Percentiles rank a stretch among this genome's conserved stretches.
phyloP scores from a whole-genome alignment of 1,140 invertebrate species.

The Vanessa atalanta region DNA sequence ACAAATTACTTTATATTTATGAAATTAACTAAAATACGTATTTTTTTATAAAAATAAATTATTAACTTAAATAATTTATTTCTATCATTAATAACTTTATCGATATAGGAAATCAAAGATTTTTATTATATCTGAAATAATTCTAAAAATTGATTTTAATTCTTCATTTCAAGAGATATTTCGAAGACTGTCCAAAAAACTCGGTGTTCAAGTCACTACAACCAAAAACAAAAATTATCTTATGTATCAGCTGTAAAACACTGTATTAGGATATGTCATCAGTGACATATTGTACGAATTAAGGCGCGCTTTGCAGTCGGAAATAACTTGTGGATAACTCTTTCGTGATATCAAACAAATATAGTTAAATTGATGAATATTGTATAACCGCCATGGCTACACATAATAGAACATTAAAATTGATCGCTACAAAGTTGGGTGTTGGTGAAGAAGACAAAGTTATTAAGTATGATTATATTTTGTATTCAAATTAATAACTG shows the following conservation, averaged over 20 bases:
- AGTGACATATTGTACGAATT: constrained; percentile 3
- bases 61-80: too few species aligned
- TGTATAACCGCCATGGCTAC: constrained; percentile 44
- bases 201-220: neutral
- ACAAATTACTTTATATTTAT: too few species aligned
- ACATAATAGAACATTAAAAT: constrained; percentile 56
- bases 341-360: neutral
- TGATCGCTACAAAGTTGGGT: constrained; percentile 65
- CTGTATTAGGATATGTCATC: neutral
- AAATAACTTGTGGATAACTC: neutral
- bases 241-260: neutral
- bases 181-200: neutral
- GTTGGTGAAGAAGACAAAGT: constrained; percentile 65
- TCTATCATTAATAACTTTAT: too few species aligned
- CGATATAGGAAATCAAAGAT: too few species aligned
- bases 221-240: neutral
- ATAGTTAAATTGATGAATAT: neutral
- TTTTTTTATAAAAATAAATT: too few species aligned
- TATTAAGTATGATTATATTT: constrained; percentile 49
- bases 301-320: neutral
- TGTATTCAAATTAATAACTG: too few species aligned
- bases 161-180: neutral
- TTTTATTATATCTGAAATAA: too few species aligned
- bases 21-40: too few species aligned
- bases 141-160: neutral